Base-by-base conservation (phyloP, 2,888 invertebrate genomes). In the Napeogenes sylphis region DNA sequence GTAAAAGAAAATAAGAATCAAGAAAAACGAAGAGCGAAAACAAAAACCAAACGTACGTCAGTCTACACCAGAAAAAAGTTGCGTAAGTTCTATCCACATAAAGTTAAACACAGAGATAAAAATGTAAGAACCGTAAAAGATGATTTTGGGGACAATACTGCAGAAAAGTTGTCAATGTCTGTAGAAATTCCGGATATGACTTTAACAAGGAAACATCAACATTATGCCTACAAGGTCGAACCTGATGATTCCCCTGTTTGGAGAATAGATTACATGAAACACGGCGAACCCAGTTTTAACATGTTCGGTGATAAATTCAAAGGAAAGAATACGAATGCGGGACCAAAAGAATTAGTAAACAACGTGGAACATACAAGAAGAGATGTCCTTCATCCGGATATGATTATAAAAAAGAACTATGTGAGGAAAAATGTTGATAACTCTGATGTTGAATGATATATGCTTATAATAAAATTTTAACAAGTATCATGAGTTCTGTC, bases 231-330 rank as follows among this genome's bases (percentile, higher is more conserved):
- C 59, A 79, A 79, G 54, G 66, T 68, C 4, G 79, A 84, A 4
- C 75, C 80, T 0, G 72, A 70, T 0, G 78, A 85, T 21, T 74
- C 81, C 0, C 81, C 87, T 0, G 80, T 85, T 0, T 90, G 90
- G 90, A 72, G 86, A 59, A 87, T 89, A 60, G 89, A 90, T 67
- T 90, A 89, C 68, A 80, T 77, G 76, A 88, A 86, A 67, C 89
- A 87, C 59, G 87, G 87, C 0, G 84, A 85, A 6, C 83, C 87
- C 0, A 81, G 79, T 38, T 38, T 84, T 0, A 82, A 83, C 68
- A 71, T 78, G 68, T 79, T 83, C 14, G 76, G 70, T 0, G 80
- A 81, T 14, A 66, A 70, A 21, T 65, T 84, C 2, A 76, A 78
- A n/a, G 81, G 78, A 0, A 85, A 83, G 42, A 67, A 87, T 2